Evolutionary conservation across 2,888 invertebrate species (phyloP).

Genomic region (Subacronicta megacephala): DNA sequence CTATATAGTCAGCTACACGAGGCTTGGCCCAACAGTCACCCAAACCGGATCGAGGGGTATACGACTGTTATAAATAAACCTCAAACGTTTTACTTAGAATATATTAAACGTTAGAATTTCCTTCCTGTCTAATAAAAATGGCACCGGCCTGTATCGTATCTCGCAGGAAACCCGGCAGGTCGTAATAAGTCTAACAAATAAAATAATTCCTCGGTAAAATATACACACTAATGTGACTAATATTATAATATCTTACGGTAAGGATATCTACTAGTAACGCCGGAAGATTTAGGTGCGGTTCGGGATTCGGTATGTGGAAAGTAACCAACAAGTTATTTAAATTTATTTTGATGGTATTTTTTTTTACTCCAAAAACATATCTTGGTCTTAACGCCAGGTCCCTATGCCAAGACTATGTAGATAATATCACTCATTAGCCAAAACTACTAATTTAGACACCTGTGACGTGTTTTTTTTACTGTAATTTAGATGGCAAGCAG

Average conservation of each 20-base stretch:
- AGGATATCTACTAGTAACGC: slow-evolving; percentile 86
- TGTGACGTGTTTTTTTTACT: too few relatives aligned
- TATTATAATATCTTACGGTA: slow-evolving; percentile 87
- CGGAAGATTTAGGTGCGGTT: slow-evolving; percentile 85
- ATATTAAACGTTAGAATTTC: slow-evolving; percentile 87
- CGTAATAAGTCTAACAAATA: slow-evolving; percentile 87
- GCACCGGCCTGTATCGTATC: slow-evolving; percentile 80
- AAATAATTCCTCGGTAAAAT: slow-evolving; percentile 87
- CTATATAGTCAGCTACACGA: slow-evolving; percentile 12
- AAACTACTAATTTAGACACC: too few relatives aligned
- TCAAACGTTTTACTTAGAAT: slow-evolving; percentile 79
- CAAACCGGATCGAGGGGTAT: slow-evolving; percentile 66
- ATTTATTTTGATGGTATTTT: too few relatives aligned
- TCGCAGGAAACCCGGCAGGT: slow-evolving; percentile 82
- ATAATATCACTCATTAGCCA: too few relatives aligned
- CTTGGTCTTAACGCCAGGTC: too few relatives aligned
- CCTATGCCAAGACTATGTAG: too few relatives aligned
- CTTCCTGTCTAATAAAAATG: slow-evolving; percentile 89
- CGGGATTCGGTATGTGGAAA: slow-evolving; percentile 64
- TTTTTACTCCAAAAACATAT: too few relatives aligned
- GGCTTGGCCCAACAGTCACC: slow-evolving; percentile 35
- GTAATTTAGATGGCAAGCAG: too few relatives aligned
- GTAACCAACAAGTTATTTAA: slow-evolving; percentile 48
- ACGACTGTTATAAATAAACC: slow-evolving; percentile 75
- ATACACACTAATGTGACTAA: slow-evolving; percentile 88